Evolutionary conservation across 2,888 invertebrate genomes (phyloP).

Genomic region (Hemistola chrysoprasaria): DNA sequence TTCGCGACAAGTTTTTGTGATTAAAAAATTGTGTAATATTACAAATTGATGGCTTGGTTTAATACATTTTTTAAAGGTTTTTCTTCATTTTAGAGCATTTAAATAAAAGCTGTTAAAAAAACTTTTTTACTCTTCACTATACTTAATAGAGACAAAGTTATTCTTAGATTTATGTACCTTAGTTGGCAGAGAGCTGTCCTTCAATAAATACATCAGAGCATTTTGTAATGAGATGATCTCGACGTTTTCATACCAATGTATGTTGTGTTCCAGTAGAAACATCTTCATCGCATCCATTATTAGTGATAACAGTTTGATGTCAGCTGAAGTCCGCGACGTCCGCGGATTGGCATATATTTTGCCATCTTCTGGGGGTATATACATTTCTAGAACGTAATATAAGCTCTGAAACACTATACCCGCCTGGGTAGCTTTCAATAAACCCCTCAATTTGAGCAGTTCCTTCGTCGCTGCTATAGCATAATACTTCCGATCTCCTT

Average conservation of each 20-base stretch:
- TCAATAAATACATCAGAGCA: slow-evolving; percentile 40
- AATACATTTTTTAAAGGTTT: no score
- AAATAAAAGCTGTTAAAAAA: no score
- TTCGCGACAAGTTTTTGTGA: no score
- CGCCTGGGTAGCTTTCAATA: slow-evolving; percentile 39
- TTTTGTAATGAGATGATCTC: slow-evolving; percentile 45
- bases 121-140: no score
- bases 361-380: slow-evolving; percentile 34
- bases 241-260: slow-evolving; percentile 46
- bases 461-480: slow-evolving; percentile 33
- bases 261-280: slow-evolving; percentile 43
- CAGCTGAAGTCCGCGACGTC: slow-evolving; percentile 32
- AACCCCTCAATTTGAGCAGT: slow-evolving; percentile 36
- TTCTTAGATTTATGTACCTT: slow-evolving; percentile 27
- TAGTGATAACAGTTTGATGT: slow-evolving; percentile 36
- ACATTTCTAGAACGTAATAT: slow-evolving; percentile 39
- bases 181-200: slow-evolving; percentile 33
- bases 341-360: slow-evolving; percentile 29
- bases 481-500: slow-evolving; percentile 24
- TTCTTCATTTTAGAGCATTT: no score
- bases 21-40: no score
- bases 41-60: no score
- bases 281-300: slow-evolving; percentile 39
- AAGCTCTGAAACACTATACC: slow-evolving; percentile 41
- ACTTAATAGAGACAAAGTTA: no score